Percentiles rank a stretch among this genome's conserved stretches.
Conservation (phyloP, 2,113 vertebrate species). For the Corythoichthys haematopterus region DNA sequence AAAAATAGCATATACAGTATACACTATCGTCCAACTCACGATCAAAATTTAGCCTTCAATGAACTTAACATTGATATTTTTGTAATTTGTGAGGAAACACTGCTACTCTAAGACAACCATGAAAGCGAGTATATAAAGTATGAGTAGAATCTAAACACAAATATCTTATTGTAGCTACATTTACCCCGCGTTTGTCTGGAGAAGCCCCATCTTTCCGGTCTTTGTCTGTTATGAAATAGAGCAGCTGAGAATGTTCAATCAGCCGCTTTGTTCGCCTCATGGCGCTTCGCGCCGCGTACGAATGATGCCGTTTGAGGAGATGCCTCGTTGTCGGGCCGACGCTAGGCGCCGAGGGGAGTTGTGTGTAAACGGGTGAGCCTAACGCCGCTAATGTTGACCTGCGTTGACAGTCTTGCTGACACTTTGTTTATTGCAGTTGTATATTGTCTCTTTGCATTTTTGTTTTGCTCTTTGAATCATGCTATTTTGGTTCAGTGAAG, state of each 20-base stretch:
- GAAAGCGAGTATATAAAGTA: not conserved
- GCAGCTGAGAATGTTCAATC: conserved; percentile 14
- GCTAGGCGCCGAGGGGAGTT: conserved; percentile 40
- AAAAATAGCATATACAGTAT: too few relatives aligned
- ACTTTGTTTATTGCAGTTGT: not conserved
- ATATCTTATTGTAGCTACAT: conserved; percentile 2
- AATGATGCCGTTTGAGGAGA: not conserved
- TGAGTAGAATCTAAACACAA: not conserved
- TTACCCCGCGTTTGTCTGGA: not conserved
- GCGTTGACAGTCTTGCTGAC: conserved; percentile 61
- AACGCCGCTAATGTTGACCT: conserved; percentile 42
- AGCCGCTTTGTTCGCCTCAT: conserved; percentile 1
- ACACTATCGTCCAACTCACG: too few relatives aligned
- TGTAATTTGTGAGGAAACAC: too few relatives aligned
- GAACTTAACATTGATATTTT: too few relatives aligned
- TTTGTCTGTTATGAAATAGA: conserved; percentile 8
- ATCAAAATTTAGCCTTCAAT: too few relatives aligned
- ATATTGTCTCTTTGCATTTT: not conserved
- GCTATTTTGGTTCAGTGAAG: not conserved
- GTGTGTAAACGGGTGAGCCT: not conserved
- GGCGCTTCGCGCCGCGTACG: not conserved
- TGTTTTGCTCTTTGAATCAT: not conserved
- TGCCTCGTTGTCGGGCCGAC: conserved; percentile 28
- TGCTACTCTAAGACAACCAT: too few relatives aligned
- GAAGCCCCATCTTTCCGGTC: not conserved